Evolutionary conservation across 2,797 vertebrate genomes (phyloP), one percentile per base, ranked within the genome.

Genomic region (Sibirionetta formosa): DNA sequence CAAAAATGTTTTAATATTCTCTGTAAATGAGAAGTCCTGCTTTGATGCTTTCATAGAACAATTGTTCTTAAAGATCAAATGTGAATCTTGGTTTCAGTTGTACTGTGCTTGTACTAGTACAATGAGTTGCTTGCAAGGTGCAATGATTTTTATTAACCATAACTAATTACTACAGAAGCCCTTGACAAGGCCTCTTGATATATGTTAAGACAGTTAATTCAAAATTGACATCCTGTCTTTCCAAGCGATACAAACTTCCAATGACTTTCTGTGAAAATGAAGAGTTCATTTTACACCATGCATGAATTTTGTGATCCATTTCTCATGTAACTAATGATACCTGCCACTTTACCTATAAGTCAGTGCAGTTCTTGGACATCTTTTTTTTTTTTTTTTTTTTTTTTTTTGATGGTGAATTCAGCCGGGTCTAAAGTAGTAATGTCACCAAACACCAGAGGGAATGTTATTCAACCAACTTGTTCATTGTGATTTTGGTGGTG

Each of bases 111-210:
- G 51, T 36, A 27, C 22, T 83, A 64, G n/a, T 76, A 40, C 46
- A 66, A 2, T 76, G 44, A 66, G 42, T 63, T 29, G 5, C 83
- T 36, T 87, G 48, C 6, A 31, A 71, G 42, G 51, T 58, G 50
- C n/a, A 87, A 17, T 42, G 23, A 27, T 61, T 71, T 71, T 83
- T 66, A 36, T 83, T 61, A 53, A 23, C 48, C 2, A 2, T 80
- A 73, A 38, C 35, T 65, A 70, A 61, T 83, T 80, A 27, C 31
- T 80, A 9, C 57, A 83, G 42, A 90, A 53, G 36, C 71, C 26
- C 48, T 63, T 0, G 0, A 71, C 53, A 76, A 71, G 33, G 19
- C 53, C 36, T 68, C 27, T 31, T 0, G 0, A 6, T 66, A 31
- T 76, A 76, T 72, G 17, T 11, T 29, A 44, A 54, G 50, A 58